Evolutionary conservation across 1,140 invertebrate species (phyloP).

Genomic region (Pomacea maculata): DNA sequence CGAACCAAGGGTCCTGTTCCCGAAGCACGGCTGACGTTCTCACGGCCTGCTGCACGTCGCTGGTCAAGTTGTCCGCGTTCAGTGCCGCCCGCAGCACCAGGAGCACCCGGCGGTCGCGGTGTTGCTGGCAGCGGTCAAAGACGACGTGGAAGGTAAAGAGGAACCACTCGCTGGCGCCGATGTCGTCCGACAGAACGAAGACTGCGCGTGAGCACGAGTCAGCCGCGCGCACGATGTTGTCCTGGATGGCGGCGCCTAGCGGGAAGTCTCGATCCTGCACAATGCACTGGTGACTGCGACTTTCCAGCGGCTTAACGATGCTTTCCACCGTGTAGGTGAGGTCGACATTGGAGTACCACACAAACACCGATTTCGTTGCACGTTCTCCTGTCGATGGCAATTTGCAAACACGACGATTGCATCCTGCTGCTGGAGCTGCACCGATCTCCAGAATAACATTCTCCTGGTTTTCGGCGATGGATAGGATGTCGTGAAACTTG

Average conservation of each 20-base stretch:
- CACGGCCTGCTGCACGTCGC: conserved; percentile 36
- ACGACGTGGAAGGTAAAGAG: conserved; percentile 45
- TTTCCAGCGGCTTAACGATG: conserved; percentile 31
- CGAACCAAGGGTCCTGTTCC: conserved; percentile 33
- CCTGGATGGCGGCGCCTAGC: conserved; percentile 42
- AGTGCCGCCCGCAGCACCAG: conserved; percentile 30
- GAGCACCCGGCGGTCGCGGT: conserved; percentile 37
- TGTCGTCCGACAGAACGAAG: conserved; percentile 38
- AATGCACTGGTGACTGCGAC: conserved; percentile 31
- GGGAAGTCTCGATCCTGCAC: conserved; percentile 44
- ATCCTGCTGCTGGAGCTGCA: no score
- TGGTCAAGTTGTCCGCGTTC: conserved; percentile 27
- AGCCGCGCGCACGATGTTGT: conserved; percentile 46
- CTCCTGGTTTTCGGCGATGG: background rate
- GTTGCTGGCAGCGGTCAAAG: conserved; percentile 31
- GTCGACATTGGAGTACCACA: conserved; percentile 40
- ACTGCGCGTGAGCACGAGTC: conserved; percentile 33
- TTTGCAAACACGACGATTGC: no score
- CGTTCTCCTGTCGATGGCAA: background rate
- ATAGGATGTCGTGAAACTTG: background rate
- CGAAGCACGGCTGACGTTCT: conserved; percentile 35
- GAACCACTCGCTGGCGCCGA: conserved; percentile 45
- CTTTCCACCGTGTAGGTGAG: conserved; percentile 32
- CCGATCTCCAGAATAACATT: background rate
- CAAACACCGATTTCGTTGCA: conserved; percentile 21